These are phyloP conservation scores for Sakesphorus luctuosus DNA, from an alignment of 2,113 vertebrate species.

Conservation along the genomic window DNA sequence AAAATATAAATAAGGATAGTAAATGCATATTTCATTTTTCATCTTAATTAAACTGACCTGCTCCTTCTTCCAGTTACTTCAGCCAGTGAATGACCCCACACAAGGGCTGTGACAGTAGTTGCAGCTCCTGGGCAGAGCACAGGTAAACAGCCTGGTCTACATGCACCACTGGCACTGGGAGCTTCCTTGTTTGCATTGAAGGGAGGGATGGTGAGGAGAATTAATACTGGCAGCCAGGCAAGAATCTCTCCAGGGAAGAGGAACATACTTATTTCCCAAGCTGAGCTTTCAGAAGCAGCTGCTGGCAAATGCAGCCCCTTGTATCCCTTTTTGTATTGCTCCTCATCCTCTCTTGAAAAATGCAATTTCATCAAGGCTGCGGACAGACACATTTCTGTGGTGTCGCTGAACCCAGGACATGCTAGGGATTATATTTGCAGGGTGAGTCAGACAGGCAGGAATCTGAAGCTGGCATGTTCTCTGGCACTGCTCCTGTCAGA, in stretches of 20 bases:
- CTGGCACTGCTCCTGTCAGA: background rate
- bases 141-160: background rate
- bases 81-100: accelerated
- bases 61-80: background rate
- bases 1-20: background rate
- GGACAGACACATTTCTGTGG: accelerated
- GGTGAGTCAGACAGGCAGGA: background rate
- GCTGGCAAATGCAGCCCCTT: background rate
- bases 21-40: background rate
- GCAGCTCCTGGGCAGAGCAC: background rate
- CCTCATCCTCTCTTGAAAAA: background rate
- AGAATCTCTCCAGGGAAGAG: background rate
- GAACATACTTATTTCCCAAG: background rate
- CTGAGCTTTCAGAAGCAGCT: background rate
- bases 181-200: background rate
- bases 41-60: background rate
- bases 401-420: background rate
- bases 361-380: background rate
- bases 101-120: background rate
- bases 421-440: background rate
- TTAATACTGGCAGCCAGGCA: background rate
- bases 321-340: background rate
- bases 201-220: background rate
- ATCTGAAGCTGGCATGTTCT: background rate
- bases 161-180: background rate